Conservation (phyloP, 2,888 invertebrate genomes). For the Rotaria macrura region DNA sequence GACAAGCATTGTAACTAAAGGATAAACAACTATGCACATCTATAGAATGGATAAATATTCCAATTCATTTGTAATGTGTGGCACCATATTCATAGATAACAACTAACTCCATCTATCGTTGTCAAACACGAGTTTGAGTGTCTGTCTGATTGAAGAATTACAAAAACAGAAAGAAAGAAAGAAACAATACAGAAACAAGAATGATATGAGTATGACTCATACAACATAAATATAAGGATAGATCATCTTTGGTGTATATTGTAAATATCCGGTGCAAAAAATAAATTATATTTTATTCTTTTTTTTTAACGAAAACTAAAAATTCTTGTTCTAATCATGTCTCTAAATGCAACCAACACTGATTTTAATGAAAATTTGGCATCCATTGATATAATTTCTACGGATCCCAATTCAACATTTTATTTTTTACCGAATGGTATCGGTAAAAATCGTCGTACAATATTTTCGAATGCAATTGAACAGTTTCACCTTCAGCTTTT, state of each 20-base stretch:
- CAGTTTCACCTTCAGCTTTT: background rate
- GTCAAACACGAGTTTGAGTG: background rate
- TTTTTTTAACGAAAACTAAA: background rate
- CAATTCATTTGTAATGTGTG: too few relatives aligned
- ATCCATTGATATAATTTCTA: background rate
- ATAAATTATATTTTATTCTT: background rate
- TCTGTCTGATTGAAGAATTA: background rate
- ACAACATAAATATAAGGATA: background rate
- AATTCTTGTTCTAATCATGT: background rate
- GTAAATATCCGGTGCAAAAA: background rate
- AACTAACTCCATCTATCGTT: background rate
- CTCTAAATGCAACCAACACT: background rate
- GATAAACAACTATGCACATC: too few relatives aligned
- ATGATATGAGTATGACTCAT: background rate
- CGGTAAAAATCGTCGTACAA: conserved; percentile 19
- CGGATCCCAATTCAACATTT: background rate
- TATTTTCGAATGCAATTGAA: conserved; percentile 18
- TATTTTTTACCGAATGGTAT: conserved; percentile 29
- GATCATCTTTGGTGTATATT: background rate
- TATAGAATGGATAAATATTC: too few relatives aligned
- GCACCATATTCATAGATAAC: background rate
- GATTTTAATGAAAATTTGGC: background rate
- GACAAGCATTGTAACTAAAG: too few relatives aligned
- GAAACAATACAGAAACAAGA: too few relatives aligned
- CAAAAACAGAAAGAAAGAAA: background rate